Evolutionary conservation across 2,797 vertebrate genomes (phyloP).

Genomic region (Tachyglossus aculeatus): DNA sequence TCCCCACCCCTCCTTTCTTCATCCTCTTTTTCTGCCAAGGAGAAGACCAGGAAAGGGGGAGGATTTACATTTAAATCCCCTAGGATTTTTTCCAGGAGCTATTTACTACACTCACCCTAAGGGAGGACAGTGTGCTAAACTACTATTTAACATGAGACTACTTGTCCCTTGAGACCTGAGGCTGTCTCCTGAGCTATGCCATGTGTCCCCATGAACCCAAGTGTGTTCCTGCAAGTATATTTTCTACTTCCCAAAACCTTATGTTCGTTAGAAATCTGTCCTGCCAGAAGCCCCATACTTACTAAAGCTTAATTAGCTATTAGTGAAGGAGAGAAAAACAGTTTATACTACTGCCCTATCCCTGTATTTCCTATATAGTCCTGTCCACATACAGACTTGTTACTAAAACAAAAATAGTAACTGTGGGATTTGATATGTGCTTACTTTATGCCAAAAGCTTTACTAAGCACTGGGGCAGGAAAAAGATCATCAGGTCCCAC

Average conservation of each 20-base stretch:
- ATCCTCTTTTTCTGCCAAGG: slow-evolving; percentile 28
- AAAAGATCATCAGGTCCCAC: too few species aligned
- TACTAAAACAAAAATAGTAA: not conserved
- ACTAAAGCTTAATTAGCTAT: slow-evolving; percentile 25
- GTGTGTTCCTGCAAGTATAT: slow-evolving; percentile 7
- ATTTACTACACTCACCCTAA: slow-evolving; percentile 30
- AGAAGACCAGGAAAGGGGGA: slow-evolving; percentile 35
- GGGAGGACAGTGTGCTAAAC: slow-evolving; percentile 69
- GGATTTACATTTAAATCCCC: slow-evolving; percentile 44
- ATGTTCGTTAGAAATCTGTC: slow-evolving; percentile 20
- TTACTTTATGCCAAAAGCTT: too few species aligned
- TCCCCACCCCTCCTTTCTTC: not conserved
- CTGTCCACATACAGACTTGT: not conserved
- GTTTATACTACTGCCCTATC: slow-evolving; percentile 1
- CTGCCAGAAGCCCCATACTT: slow-evolving; percentile 4
- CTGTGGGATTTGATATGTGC: too few species aligned
- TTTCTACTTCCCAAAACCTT: slow-evolving; percentile 50
- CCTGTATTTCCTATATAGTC: not conserved
- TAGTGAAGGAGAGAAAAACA: slow-evolving; percentile 1
- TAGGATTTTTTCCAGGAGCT: slow-evolving; percentile 53
- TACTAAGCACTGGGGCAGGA: too few species aligned
- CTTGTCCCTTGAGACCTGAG: slow-evolving; percentile 51
- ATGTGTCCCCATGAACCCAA: slow-evolving; percentile 48
- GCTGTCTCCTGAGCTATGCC: slow-evolving; percentile 44
- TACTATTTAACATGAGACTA: slow-evolving; percentile 68